Conservation (phyloP, 2,888 invertebrate species). For the Rambutsinella grinnellia region DNA sequence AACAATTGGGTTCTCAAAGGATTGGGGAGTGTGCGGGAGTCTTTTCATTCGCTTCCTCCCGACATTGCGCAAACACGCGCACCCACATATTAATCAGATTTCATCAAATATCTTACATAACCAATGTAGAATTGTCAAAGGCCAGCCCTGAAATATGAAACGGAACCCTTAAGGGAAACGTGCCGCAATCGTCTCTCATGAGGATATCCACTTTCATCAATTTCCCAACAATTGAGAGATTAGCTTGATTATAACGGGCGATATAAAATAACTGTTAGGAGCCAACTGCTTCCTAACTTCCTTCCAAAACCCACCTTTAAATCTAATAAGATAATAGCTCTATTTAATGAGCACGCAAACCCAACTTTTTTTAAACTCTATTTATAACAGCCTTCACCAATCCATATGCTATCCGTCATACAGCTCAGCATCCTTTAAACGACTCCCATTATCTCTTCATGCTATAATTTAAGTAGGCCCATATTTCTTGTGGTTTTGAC, state of each 20-base stretch:
- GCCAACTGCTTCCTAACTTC: neutral
- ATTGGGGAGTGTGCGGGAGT: slow-evolving; percentile 19
- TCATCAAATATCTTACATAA: no score
- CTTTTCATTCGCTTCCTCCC: slow-evolving; percentile 23
- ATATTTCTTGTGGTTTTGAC: slow-evolving; percentile 9
- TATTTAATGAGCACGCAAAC: slow-evolving; percentile 26
- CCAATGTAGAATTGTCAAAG: no score
- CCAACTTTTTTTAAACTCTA: no score
- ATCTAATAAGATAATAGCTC: no score
- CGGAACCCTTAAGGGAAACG: slow-evolving; percentile 4
- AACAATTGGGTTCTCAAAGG: no score
- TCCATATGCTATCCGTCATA: no score
- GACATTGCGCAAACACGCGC: slow-evolving; percentile 43
- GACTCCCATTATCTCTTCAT: slow-evolving; percentile 21
- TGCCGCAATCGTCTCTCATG: slow-evolving; percentile 22
- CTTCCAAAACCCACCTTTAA: neutral
- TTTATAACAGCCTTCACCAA: no score
- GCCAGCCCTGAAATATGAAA: slow-evolving; percentile 14
- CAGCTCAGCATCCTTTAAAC: neutral
- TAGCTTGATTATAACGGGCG: no score
- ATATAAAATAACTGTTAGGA: no score
- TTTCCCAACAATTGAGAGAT: neutral
- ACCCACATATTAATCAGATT: slow-evolving; percentile 41
- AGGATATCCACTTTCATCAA: slow-evolving; percentile 30
- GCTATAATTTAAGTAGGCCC: slow-evolving; percentile 30